Conservation (phyloP, 2,888 invertebrate species). For the Eupithecia exiguata region DNA sequence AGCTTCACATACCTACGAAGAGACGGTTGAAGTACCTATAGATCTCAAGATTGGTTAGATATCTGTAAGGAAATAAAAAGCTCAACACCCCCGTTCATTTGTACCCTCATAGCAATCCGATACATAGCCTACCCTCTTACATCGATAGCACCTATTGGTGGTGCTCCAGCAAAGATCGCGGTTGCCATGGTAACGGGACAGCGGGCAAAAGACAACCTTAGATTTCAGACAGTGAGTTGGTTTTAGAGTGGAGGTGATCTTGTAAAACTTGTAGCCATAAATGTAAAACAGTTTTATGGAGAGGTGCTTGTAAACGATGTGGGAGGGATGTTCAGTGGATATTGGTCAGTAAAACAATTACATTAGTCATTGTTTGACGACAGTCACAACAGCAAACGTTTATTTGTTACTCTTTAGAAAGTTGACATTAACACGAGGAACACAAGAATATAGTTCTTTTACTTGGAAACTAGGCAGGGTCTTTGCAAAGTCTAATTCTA, state of each 20-base stretch:
- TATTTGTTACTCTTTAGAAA: neutral
- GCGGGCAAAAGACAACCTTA: slow-evolving; percentile 29
- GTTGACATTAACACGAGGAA: neutral
- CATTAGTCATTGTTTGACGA: neutral
- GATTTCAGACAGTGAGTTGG: slow-evolving; percentile 5
- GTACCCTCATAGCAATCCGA: slow-evolving; percentile 25
- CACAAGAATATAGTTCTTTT: neutral
- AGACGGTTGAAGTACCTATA: neutral
- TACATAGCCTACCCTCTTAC: slow-evolving; percentile 42
- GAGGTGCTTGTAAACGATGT: slow-evolving; percentile 40
- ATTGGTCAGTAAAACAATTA: neutral
- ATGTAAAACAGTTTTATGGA: slow-evolving; percentile 79
- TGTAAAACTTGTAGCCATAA: slow-evolving; percentile 79
- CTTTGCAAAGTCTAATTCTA: too few relatives aligned
- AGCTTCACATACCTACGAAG: neutral
- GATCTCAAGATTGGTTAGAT: slow-evolving; percentile 3
- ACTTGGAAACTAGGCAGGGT: neutral
- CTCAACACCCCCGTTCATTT: slow-evolving; percentile 21
- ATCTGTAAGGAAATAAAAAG: slow-evolving; percentile 12
- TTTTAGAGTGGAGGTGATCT: slow-evolving; percentile 29
- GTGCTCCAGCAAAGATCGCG: slow-evolving; percentile 51
- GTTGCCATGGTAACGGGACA: slow-evolving; percentile 64
- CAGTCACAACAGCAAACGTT: neutral
- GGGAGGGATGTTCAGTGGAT: neutral
- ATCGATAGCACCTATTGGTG: slow-evolving; percentile 65